phyloP scores from a whole-genome alignment of 2,797 vertebrate species.

The Parotocinclus haroldoi region DNA sequence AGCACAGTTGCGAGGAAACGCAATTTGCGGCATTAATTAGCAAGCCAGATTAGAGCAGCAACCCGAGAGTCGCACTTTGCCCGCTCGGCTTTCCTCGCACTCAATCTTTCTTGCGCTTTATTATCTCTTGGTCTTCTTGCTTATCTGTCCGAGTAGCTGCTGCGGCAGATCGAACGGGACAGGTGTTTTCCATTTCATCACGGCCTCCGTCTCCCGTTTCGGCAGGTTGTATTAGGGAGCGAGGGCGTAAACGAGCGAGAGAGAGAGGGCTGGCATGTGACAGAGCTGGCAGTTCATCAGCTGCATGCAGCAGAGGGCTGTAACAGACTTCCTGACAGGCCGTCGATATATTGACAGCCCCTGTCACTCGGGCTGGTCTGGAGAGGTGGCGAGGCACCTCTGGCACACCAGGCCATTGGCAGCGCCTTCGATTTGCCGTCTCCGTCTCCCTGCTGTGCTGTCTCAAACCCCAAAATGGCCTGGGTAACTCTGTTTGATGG shows the following conservation, averaged over 20 bases:
- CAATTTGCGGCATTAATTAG: constrained; percentile 69
- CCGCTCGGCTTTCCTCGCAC: not conserved
- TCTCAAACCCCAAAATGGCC: constrained; percentile 55
- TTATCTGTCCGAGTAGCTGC: constrained; percentile 30
- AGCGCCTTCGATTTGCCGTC: constrained; percentile 64
- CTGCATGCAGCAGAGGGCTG: constrained; percentile 54
- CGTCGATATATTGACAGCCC: constrained; percentile 75
- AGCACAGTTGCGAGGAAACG: constrained; percentile 56
- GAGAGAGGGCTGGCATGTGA: constrained; percentile 36
- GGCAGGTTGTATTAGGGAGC: constrained; percentile 14
- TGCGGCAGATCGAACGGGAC: constrained; percentile 48
- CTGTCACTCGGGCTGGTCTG: constrained; percentile 64
- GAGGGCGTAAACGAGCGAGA: constrained; percentile 20
- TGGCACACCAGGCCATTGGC: constrained; percentile 53
- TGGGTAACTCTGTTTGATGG: constrained; percentile 56
- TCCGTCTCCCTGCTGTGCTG: constrained; percentile 49
- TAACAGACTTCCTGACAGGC: constrained; percentile 73
- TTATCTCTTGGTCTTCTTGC: constrained; percentile 67
- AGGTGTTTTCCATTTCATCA: constrained; percentile 55
- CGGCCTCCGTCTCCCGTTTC: constrained; percentile 15
- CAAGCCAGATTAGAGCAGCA: constrained; percentile 61
- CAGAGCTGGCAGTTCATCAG: constrained; percentile 53
- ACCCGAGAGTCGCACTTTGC: not conserved
- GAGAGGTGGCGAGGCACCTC: constrained; percentile 49
- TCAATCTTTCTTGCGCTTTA: constrained; percentile 57